Base-by-base conservation (phyloP, 2,113 vertebrate genomes). In the Blennius ocellaris region DNA sequence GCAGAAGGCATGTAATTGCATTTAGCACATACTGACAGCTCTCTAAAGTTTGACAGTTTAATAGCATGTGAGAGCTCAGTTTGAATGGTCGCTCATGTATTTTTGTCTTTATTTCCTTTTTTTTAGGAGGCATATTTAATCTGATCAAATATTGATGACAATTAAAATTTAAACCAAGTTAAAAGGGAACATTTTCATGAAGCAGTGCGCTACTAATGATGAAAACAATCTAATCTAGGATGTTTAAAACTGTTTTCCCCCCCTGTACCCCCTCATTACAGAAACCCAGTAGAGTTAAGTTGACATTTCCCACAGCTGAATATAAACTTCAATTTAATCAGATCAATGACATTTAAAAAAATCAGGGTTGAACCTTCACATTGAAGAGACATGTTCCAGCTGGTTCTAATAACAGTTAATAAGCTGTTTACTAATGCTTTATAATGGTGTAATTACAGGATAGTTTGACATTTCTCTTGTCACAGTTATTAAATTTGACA, bases 1-100 rank as follows among this genome's bases (percentile, higher is more conserved):
- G 90, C 91, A 87, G 91, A 90, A 83, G 76, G 90, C 89, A 92
- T 92, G 90, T 87, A 83, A 85, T 90, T 84, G 89, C 87, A 91
- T 92, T 92, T 86, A 88, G 86, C 85, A 90, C 87, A 82, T 73
- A 79, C 48, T 86, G 48, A 65, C 45, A 69, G 14, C 14, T 59
- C 54, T 66, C 56, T 68, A 67, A 30, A 64, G 37, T 40, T 63
- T 45, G 43, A 67, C 39, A 64, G 37, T 40, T 63, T 45, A 47
- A 67, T 75, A 40, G 69, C 63, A 78, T 82, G 73, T 67, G 54
- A 82, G 79, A 64, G 43, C 61, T 82, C 62, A 74, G 59, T 83
- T 73, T 80, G 44, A 78, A 16, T 74, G 66, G 49, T 63, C 65
- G 36, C 64, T 77, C 37, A 36, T 68, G 16, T 60, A 56, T 70